Evolutionary conservation across 2,113 vertebrate genomes (phyloP).

Genomic region (Rhea pennata): DNA sequence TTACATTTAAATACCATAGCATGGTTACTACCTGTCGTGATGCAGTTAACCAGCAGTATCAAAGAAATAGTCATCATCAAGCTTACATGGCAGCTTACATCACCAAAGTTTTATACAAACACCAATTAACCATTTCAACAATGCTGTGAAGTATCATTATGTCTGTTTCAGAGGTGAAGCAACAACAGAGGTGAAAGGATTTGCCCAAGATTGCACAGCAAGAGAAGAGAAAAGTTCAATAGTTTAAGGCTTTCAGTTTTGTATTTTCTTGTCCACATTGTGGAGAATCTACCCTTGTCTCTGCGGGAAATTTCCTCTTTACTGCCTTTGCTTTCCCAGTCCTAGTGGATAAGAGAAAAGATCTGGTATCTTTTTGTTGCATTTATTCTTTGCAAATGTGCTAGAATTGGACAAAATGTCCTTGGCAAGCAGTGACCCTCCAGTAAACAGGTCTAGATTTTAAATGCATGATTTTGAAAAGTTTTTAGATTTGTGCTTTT

Average conservation of each 20-base stretch:
- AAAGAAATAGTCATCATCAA: not conserved
- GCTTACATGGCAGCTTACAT: slow-evolving; percentile 29
- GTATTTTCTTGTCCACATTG: not conserved
- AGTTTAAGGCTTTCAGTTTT: not conserved
- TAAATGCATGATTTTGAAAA: not conserved
- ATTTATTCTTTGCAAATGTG: not conserved
- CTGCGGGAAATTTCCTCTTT: not conserved
- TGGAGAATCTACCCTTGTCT: not conserved
- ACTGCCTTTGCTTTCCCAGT: not conserved
- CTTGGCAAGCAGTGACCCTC: not conserved
- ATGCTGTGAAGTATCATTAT: not conserved
- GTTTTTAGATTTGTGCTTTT: not conserved
- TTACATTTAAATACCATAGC: not conserved
- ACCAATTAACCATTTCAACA: slow-evolving; percentile 27
- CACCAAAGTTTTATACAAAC: slow-evolving; percentile 25
- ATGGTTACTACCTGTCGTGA: not conserved
- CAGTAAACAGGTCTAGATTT: not conserved
- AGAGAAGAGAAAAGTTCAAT: not conserved
- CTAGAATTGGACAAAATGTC: not conserved
- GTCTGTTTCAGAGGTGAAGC: not conserved
- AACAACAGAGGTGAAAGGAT: not conserved
- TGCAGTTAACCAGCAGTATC: not conserved
- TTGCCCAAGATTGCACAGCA: not conserved
- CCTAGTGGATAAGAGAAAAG: not conserved
- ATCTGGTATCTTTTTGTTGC: not conserved